Evolutionary conservation across 2,113 vertebrate genomes (phyloP).

Genomic region (Colossoma macropomum): DNA sequence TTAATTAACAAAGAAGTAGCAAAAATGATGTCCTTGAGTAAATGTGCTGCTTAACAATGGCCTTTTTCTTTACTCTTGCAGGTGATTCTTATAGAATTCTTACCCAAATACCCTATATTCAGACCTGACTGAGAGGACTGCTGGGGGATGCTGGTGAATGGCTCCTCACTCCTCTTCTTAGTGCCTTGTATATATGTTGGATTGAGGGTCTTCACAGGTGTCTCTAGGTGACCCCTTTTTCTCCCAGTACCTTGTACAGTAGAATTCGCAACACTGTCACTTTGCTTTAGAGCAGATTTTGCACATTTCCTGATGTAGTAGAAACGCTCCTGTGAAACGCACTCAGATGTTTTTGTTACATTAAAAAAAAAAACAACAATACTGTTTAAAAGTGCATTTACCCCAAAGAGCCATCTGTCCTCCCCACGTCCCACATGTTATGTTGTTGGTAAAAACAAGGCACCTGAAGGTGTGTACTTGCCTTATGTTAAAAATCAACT

Average conservation of each 20-base stretch:
- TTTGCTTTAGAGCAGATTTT: conserved; percentile 92
- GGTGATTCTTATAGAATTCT: conserved; percentile 99
- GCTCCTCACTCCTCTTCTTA: conserved; percentile 92
- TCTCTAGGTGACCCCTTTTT: conserved; percentile 60
- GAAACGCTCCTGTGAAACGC: conserved; percentile 82
- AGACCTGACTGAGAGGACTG: conserved; percentile 92
- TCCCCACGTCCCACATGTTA: conserved; percentile 55
- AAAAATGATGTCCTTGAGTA: neutral
- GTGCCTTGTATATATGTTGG: conserved; percentile 98
- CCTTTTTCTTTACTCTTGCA: conserved; percentile 71
- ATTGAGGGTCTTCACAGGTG: conserved; percentile 88
- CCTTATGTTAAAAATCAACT: conserved; percentile 70
- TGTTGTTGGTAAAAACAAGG: conserved; percentile 70
- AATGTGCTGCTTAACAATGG: neutral
- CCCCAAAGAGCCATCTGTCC: conserved; percentile 71
- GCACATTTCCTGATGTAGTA: conserved; percentile 88
- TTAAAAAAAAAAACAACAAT: conserved; percentile 50
- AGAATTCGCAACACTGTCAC: conserved; percentile 79
- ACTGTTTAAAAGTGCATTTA: conserved; percentile 78
- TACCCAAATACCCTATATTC: conserved; percentile 99
- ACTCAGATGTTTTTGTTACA: conserved; percentile 77
- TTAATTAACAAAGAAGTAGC: no score
- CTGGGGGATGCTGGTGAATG: conserved; percentile 73
- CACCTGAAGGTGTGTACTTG: conserved; percentile 71
- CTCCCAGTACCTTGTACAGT: conserved; percentile 75